A percentile compares a stretch with the other conserved stretches of the same genome.
phyloP scores from a whole-genome alignment of 2,797 vertebrate genomes.

The Oreochromis mossambicus region DNA sequence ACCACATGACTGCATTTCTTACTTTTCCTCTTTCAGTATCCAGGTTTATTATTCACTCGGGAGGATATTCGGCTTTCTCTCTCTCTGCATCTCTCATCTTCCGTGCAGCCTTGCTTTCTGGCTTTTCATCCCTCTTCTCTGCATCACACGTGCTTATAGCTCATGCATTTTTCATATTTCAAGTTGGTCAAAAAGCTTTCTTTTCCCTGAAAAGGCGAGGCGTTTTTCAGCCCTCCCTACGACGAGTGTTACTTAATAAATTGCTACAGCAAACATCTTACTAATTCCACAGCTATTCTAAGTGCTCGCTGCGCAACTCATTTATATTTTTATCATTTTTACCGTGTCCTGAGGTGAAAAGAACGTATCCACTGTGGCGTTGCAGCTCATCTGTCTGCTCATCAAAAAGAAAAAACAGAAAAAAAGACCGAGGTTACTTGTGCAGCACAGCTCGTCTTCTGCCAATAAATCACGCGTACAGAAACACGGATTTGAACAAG shows the following conservation, averaged over 20 bases:
- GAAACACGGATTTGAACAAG: not conserved
- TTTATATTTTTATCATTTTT: not conserved
- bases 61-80: not conserved
- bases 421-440: not conserved
- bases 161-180: conserved; percentile 51
- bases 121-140: not conserved
- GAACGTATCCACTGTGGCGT: not conserved
- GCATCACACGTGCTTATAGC: not conserved
- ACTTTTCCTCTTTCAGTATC: not conserved
- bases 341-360: not conserved
- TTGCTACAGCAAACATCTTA: not conserved
- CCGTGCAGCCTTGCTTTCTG: not conserved
- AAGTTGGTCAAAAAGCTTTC: conserved; percentile 5
- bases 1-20: not conserved
- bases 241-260: not conserved
- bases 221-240: not conserved
- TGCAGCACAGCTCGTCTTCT: not conserved
- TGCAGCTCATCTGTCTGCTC: not conserved
- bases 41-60: not conserved
- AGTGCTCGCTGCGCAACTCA: not conserved
- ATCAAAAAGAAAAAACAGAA: not conserved
- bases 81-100: not conserved
- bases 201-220: not conserved
- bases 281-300: not conserved
- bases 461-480: not conserved